Evolutionary conservation across 2,888 invertebrate species (phyloP).

Genomic region (Synergus umbraculus): DNA sequence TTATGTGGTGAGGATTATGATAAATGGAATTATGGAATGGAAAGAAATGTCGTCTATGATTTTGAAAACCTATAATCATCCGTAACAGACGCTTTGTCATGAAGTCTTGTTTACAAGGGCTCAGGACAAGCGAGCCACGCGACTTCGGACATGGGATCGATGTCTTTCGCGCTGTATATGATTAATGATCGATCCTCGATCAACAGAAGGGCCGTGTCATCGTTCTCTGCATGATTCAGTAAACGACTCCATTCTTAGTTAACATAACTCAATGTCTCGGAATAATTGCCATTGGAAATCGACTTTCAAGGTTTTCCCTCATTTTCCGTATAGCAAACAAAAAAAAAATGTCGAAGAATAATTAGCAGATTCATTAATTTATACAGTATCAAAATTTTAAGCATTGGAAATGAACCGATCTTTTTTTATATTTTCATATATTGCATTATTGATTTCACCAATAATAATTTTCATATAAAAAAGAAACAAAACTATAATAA

Average conservation of each 20-base stretch:
- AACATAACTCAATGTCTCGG: constrained; percentile 7
- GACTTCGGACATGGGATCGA: constrained; percentile 49
- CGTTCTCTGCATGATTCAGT: constrained; percentile 47
- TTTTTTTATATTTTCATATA: no score
- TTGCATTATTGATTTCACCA: no score
- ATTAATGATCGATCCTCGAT: constrained; percentile 69
- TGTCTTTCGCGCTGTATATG: constrained; percentile 60
- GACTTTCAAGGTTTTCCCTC: neutral
- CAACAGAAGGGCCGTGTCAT: constrained; percentile 64
- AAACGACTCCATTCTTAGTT: constrained; percentile 51
- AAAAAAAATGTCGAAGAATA: neutral
- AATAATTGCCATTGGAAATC: constrained; percentile 2
- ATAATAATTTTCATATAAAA: no score
- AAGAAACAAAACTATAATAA: no score
- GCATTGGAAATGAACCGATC: no score
- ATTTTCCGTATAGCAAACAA: neutral
- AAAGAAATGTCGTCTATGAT: neutral
- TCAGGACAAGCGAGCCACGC: constrained; percentile 45
- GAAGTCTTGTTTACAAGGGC: constrained; percentile 44
- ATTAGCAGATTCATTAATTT: no score
- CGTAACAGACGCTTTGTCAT: constrained; percentile 16
- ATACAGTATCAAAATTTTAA: no score
- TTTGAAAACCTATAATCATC: constrained; percentile 20
- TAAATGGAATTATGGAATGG: constrained; percentile 7
- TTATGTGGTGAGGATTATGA: constrained; percentile 3